These are phyloP conservation scores for Episyrphus balteatus DNA, from an alignment of 1,140 invertebrate genomes.

Conservation along the genomic window DNA sequence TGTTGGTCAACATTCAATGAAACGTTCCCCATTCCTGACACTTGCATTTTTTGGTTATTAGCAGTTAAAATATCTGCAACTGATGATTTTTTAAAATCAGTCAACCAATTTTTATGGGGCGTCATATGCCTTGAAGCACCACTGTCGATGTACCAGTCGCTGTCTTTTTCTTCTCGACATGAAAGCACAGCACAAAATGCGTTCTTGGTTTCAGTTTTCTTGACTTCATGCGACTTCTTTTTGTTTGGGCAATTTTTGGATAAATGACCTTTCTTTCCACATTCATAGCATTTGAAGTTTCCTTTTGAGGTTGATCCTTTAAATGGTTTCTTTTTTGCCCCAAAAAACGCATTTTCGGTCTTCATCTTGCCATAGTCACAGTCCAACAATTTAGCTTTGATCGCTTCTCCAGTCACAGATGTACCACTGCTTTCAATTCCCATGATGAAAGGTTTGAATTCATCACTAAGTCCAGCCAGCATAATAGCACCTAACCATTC, in stretches of 20 bases:
- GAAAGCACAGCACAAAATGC: conserved; percentile 9
- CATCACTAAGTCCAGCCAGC: conserved; percentile 25
- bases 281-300: conserved; percentile 9
- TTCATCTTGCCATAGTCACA: not conserved
- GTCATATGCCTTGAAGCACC: conserved; percentile 3
- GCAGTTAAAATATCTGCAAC: conserved; percentile 24
- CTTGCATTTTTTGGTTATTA: conserved; percentile 18
- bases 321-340: not conserved
- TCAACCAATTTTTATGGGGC: conserved; percentile 9
- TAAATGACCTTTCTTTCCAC: conserved; percentile 6
- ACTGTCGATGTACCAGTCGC: conserved; percentile 19
- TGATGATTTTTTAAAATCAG: conserved; percentile 2
- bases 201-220: not conserved
- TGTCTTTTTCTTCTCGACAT: conserved; percentile 4
- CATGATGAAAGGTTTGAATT: conserved; percentile 32
- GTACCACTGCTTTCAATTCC: too few species aligned
- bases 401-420: conserved; percentile 16
- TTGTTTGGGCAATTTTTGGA: conserved; percentile 4
- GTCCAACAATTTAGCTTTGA: conserved; percentile 19
- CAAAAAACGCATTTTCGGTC: not conserved
- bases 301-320: conserved; percentile 4
- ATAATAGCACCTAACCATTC: conserved; percentile 29
- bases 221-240: not conserved
- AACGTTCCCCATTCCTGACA: conserved; percentile 17
- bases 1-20: conserved; percentile 8